These are phyloP conservation scores for Diabrotica virgifera DNA, from an alignment of 1,140 invertebrate species.

Conservation along the genomic window DNA sequence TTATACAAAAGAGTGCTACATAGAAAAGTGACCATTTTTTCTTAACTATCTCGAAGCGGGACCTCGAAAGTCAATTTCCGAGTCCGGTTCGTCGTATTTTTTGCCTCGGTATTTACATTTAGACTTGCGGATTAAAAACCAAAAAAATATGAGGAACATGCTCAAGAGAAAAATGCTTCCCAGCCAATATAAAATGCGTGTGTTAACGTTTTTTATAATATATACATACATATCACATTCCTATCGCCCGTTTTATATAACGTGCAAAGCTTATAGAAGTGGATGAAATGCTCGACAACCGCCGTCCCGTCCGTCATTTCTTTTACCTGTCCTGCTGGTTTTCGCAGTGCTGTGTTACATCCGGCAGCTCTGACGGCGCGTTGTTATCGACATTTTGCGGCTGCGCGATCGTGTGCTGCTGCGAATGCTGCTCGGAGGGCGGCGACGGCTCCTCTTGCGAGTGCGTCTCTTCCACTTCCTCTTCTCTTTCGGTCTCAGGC, in stretches of 20 bases:
- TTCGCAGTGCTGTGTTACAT: slow-evolving; percentile 41
- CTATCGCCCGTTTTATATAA: slow-evolving; percentile 17
- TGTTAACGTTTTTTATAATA: slow-evolving; percentile 29
- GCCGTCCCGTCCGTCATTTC: neutral
- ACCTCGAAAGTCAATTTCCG: too few species aligned
- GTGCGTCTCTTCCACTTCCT: slow-evolving; percentile 43
- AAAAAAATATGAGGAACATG: slow-evolving; percentile 28
- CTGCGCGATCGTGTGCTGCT: neutral
- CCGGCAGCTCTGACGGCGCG: slow-evolving; percentile 29
- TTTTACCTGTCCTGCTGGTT: slow-evolving; percentile 31
- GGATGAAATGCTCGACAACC: neutral
- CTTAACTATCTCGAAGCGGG: too few species aligned
- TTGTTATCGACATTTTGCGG: slow-evolving; percentile 22
- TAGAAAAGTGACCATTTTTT: slow-evolving; percentile 9
- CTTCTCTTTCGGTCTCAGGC: slow-evolving; percentile 67
- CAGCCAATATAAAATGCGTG: slow-evolving; percentile 43
- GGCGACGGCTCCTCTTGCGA: slow-evolving; percentile 32
- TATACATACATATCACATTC: slow-evolving; percentile 45
- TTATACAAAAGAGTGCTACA: neutral
- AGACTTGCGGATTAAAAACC: neutral
- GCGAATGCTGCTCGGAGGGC: neutral
- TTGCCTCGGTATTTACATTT: too few species aligned
- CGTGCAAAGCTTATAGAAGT: slow-evolving; percentile 15
- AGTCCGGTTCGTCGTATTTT: too few species aligned
- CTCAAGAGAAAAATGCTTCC: slow-evolving; percentile 34